phyloP scores from a whole-genome alignment of 2,113 vertebrate genomes.

The Melanerpes aurifrons region DNA sequence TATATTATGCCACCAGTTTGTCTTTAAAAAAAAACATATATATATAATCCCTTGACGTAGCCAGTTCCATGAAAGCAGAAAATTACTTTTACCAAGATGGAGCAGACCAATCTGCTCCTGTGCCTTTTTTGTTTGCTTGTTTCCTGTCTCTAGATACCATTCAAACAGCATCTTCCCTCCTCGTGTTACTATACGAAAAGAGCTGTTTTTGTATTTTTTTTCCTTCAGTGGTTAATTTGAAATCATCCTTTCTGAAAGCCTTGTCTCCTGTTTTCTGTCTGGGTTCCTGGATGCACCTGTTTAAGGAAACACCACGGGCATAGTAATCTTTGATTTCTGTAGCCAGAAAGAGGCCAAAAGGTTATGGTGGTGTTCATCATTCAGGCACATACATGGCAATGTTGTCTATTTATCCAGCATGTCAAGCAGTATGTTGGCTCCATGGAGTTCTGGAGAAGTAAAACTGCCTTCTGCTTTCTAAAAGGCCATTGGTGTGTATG shows the following conservation, averaged over 20 bases:
- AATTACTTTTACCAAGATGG: background rate
- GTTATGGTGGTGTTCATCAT: background rate
- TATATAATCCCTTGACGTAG: background rate
- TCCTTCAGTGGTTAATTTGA: background rate
- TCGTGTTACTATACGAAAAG: background rate
- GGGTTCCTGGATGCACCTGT: background rate
- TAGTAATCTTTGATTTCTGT: background rate
- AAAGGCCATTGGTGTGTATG: background rate
- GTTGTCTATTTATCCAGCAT: slow-evolving; percentile 15
- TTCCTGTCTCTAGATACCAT: background rate
- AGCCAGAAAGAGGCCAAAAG: background rate
- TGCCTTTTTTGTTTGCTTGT: background rate
- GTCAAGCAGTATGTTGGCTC: background rate
- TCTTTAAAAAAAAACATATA: background rate
- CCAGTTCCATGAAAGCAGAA: background rate
- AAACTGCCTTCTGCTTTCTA: slow-evolving; percentile 9
- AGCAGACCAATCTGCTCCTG: background rate
- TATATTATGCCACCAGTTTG: background rate
- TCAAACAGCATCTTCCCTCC: background rate
- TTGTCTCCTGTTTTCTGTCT: background rate
- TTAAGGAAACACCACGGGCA: background rate
- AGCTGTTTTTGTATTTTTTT: background rate
- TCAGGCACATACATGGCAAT: background rate
- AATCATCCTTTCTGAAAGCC: background rate
- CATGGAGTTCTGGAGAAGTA: background rate